A percentile compares a stretch with the other conserved stretches of the same genome.
Conservation (phyloP, 2,113 vertebrate species). For the Lepus timidus region DNA sequence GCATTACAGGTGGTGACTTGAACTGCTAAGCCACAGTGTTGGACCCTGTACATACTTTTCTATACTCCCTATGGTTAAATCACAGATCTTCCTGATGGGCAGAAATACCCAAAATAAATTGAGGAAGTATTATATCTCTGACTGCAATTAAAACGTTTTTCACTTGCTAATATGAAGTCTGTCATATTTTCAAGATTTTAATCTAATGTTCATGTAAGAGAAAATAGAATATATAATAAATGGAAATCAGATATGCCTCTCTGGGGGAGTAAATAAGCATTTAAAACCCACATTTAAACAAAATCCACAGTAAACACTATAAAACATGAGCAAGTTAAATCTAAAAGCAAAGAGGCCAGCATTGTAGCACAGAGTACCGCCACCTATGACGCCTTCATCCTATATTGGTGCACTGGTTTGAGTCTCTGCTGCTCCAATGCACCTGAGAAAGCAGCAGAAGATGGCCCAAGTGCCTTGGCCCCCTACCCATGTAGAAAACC, state of each 20-base stretch:
- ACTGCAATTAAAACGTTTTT: constrained; percentile 49
- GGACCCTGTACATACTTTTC: constrained; percentile 6
- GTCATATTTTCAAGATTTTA: constrained; percentile 18
- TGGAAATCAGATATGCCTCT: constrained; percentile 4
- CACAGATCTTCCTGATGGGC: background rate
- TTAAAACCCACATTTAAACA: constrained; percentile 19
- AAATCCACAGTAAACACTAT: background rate
- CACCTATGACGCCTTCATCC: no score
- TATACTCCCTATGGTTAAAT: background rate
- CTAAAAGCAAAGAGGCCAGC: background rate
- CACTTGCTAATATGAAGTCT: constrained; percentile 22
- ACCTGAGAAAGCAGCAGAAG: no score
- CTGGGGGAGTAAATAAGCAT: background rate
- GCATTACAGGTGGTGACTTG: no score
- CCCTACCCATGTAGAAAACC: no score
- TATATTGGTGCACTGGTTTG: no score
- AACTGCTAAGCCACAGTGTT: background rate
- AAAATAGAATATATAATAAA: constrained; percentile 14
- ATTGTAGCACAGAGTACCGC: no score
- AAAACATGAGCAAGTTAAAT: constrained; percentile 56
- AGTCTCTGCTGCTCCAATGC: no score
- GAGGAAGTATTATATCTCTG: constrained; percentile 21
- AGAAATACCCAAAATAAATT: constrained; percentile 32
- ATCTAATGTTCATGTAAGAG: background rate
- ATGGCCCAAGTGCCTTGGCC: no score